phyloP scores from a whole-genome alignment of 1,140 invertebrate genomes.

The Ooceraea biroi region DNA sequence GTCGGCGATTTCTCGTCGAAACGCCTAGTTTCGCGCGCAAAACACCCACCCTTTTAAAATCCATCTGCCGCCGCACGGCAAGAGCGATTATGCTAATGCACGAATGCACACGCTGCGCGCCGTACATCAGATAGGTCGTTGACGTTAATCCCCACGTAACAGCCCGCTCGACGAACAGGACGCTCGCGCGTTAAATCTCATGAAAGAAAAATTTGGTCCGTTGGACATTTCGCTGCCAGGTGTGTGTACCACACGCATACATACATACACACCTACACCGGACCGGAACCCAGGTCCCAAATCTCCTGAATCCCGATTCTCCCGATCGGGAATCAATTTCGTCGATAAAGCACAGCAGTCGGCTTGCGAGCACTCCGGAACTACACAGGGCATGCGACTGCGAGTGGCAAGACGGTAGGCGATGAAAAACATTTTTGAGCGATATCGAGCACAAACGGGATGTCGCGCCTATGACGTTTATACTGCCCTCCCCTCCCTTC shows the following conservation, averaged over 20 bases:
- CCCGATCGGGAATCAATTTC: conserved; percentile 59
- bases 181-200: conserved; percentile 24
- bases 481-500: too few species aligned
- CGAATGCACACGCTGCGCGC: conserved; percentile 1
- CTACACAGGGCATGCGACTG: too few species aligned
- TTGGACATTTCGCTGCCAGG: neutral
- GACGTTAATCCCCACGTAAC: conserved; percentile 44
- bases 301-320: too few species aligned
- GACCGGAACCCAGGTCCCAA: too few species aligned
- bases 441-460: conserved; percentile 18
- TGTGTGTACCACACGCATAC: too few species aligned
- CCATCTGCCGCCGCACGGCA: neutral
- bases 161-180: neutral
- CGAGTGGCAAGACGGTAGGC: conserved; percentile 30
- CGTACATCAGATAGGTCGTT: neutral
- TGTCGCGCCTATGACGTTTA: conserved; percentile 19
- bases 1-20: neutral
- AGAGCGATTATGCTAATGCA: conserved; percentile 54
- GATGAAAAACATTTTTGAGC: conserved; percentile 45
- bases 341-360: conserved; percentile 49
- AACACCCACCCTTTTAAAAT: conserved; percentile 15
- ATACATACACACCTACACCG: too few species aligned
- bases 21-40: conserved; percentile 2
- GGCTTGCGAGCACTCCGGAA: conserved; percentile 26
- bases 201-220: conserved; percentile 37